Evolutionary conservation across 2,113 vertebrate species (phyloP).

Genomic region (Pyrgilauda ruficollis): DNA sequence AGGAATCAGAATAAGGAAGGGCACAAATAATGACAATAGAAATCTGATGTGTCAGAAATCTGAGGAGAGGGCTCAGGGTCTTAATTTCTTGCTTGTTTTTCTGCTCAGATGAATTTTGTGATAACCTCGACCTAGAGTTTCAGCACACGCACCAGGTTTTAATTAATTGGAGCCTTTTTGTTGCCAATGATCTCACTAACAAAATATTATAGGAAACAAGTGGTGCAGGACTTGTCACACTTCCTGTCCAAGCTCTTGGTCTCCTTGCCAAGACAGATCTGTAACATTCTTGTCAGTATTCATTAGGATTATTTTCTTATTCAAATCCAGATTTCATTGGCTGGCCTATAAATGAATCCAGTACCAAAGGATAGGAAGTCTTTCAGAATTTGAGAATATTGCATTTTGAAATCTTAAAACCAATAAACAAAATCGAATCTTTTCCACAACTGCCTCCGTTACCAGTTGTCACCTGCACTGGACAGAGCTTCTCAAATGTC

Average conservation of each 20-base stretch:
- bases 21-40: background rate
- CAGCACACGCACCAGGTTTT: background rate
- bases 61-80: background rate
- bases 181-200: background rate
- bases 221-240: background rate
- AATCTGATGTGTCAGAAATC: background rate
- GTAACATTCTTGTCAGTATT: background rate
- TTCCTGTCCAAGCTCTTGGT: background rate
- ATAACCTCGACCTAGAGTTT: background rate
- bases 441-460: background rate
- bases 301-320: background rate
- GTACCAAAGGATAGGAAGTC: background rate
- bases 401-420: background rate
- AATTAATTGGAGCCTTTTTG: background rate
- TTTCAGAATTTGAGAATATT: background rate
- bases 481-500: background rate
- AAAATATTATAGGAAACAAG: background rate
- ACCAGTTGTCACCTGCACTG: background rate
- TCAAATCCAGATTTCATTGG: background rate
- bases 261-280: background rate
- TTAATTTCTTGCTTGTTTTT: background rate
- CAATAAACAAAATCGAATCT: background rate
- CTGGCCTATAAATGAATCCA: background rate
- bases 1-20: background rate
- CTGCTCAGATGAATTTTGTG: background rate